Evolutionary conservation across 1,140 invertebrate genomes (phyloP).

Genomic region (Alviniconcha marisindica): DNA sequence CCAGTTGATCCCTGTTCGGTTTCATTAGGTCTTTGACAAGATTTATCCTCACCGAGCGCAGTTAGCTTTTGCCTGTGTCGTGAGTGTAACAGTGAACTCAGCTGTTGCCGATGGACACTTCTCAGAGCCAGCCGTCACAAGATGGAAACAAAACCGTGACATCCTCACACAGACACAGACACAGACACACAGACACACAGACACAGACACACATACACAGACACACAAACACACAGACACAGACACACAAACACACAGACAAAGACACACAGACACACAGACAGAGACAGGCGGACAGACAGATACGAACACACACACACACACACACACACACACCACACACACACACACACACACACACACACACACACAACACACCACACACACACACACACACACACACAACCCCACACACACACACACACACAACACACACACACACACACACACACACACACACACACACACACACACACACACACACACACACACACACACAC

Average conservation of each 20-base stretch:
- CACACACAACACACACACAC: too few species aligned
- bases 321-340: background rate
- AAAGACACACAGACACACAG: background rate
- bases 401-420: too few species aligned
- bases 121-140: too few species aligned
- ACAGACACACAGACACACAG: background rate
- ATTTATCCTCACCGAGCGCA: too few species aligned
- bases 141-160: too few species aligned
- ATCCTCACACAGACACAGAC: background rate
- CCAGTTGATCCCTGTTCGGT: too few species aligned
- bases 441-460: too few species aligned
- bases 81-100: too few species aligned
- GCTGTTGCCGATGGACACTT: too few species aligned
- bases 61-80: too few species aligned
- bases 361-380: too few species aligned
- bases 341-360: background rate
- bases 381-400: background rate
- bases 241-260: background rate
- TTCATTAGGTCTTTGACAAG: too few species aligned
- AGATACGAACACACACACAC: background rate
- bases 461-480: slow-evolving; percentile 4
- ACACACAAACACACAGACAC: background rate
- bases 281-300: background rate
- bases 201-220: background rate
- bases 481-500: slow-evolving; percentile 17